Evolutionary conservation across 2,113 vertebrate species (phyloP).

Genomic region (Clarias batrachus): DNA sequence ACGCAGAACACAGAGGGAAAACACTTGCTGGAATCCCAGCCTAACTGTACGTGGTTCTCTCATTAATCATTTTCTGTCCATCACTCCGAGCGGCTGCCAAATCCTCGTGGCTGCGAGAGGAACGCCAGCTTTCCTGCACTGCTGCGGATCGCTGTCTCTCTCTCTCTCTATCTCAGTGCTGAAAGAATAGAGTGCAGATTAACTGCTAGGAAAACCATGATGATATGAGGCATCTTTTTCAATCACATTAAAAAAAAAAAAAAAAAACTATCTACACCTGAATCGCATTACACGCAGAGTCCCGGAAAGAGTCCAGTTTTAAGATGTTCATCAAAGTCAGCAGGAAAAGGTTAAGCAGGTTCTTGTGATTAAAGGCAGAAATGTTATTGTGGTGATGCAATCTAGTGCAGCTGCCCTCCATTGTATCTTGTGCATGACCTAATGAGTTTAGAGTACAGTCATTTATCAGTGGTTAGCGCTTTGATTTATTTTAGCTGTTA

Average conservation of each 20-base stretch:
- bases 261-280: neutral
- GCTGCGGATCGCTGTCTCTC: conserved; percentile 18
- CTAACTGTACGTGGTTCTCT: conserved; percentile 53
- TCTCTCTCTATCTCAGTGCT: neutral
- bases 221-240: neutral
- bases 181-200: conserved; percentile 18
- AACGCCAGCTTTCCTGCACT: conserved; percentile 46
- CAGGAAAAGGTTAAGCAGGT: neutral
- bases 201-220: neutral
- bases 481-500: conserved; percentile 35
- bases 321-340: conserved; percentile 22
- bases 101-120: conserved; percentile 42
- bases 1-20: conserved; percentile 32
- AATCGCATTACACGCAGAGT: neutral
- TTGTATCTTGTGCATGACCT: conserved; percentile 14
- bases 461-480: conserved; percentile 28
- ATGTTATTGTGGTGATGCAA: conserved; percentile 24
- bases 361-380: conserved; percentile 30
- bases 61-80: conserved; percentile 67
- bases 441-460: conserved; percentile 33
- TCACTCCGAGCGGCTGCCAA: conserved; percentile 51
- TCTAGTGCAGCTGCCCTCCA: neutral
- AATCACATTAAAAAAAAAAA: neutral
- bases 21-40: conserved; percentile 47
- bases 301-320: neutral